Evolutionary conservation across 2,888 invertebrate species (phyloP).

Genomic region (Achlya flavicornis): DNA sequence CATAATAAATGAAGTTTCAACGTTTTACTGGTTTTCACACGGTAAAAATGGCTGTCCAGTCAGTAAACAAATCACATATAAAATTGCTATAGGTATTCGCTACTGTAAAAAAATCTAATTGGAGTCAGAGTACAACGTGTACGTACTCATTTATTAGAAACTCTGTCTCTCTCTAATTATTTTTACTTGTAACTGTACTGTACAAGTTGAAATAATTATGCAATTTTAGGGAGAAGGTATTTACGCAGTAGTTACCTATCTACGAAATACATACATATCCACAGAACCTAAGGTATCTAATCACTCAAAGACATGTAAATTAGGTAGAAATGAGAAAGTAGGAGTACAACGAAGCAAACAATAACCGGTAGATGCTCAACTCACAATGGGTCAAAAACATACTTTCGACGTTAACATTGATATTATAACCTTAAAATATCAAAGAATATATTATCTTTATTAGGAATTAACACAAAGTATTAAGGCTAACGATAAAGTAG

Average conservation of each 20-base stretch:
- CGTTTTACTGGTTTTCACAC: too few species aligned
- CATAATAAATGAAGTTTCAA: too few species aligned
- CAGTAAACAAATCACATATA: too few species aligned
- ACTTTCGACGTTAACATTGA: not conserved
- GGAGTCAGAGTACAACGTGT: too few species aligned
- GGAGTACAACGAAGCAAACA: not conserved
- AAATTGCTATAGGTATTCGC: too few species aligned
- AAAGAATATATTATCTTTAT: too few species aligned
- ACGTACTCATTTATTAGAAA: too few species aligned
- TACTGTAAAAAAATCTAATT: too few species aligned
- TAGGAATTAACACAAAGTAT: not conserved
- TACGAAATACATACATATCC: not conserved
- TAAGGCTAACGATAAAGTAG: not conserved
- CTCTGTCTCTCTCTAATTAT: too few species aligned
- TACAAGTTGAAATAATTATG: not conserved
- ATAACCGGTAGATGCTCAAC: conserved; percentile 2
- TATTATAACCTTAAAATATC: not conserved
- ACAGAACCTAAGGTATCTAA: not conserved
- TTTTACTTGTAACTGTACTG: too few species aligned
- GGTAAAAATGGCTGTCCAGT: too few species aligned
- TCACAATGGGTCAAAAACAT: not conserved
- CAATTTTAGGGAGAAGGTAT: not conserved
- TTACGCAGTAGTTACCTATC: not conserved
- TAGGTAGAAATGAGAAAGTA: not conserved
- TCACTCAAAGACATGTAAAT: not conserved